phyloP scores from a whole-genome alignment of 2,113 vertebrate species.

The Caracal caracal region DNA sequence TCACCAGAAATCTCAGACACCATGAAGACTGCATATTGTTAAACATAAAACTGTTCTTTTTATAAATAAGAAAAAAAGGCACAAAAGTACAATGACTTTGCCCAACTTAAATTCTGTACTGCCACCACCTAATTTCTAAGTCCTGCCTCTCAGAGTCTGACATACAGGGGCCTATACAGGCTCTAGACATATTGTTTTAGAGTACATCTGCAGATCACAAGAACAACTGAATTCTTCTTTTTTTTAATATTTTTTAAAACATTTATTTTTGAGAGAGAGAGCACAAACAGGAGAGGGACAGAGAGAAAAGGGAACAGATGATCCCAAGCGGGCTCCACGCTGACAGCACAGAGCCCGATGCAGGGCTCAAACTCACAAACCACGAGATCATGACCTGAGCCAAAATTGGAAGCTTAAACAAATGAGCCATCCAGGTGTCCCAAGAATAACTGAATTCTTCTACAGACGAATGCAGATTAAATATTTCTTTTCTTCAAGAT shows the following conservation, averaged over 20 bases:
- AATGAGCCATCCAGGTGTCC: too few species aligned
- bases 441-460: not conserved
- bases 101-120: not conserved
- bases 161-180: not conserved
- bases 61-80: not conserved
- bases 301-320: too few species aligned
- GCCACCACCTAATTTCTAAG: not conserved
- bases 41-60: not conserved
- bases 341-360: too few species aligned
- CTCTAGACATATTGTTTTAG: not conserved
- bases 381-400: too few species aligned
- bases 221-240: not conserved
- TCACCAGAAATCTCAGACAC: not conserved
- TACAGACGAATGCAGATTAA: not conserved
- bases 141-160: not conserved
- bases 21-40: not conserved
- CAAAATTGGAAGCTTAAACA: too few species aligned
- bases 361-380: too few species aligned
- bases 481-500: not conserved
- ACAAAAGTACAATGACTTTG: not conserved
- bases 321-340: too few species aligned
- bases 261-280: too few species aligned
- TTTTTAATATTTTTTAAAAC: too few species aligned
- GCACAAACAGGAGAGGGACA: too few species aligned
- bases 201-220: not conserved